Conservation (phyloP, 2,113 vertebrate genomes). For the Onychostruthus taczanowskii region DNA sequence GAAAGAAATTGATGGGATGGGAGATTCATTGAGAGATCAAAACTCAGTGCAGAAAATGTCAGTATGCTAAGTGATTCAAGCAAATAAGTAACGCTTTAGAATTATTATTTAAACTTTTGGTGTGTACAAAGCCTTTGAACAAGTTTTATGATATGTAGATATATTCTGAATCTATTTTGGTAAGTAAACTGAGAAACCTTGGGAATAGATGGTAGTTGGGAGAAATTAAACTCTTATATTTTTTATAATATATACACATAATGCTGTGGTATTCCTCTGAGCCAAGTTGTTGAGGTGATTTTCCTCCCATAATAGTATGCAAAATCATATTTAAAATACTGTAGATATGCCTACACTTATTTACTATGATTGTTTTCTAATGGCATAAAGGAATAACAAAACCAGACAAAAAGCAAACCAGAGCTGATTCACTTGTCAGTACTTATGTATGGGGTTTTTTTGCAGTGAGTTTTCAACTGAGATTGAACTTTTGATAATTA, state of each 20-base stretch:
- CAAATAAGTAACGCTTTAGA: background rate
- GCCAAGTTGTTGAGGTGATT: background rate
- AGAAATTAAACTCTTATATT: background rate
- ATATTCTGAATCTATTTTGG: background rate
- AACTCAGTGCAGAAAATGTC: background rate
- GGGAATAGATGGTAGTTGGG: background rate
- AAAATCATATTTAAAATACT: background rate
- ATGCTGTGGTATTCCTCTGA: background rate
- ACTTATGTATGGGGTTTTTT: background rate
- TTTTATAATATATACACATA: background rate
- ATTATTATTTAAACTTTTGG: background rate
- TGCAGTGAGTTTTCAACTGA: background rate
- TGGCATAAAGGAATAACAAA: background rate
- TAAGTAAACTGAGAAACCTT: background rate
- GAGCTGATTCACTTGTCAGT: background rate
- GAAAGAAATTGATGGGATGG: background rate
- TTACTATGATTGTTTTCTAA: background rate
- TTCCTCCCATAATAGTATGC: background rate
- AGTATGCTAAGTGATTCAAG: background rate
- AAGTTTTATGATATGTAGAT: background rate
- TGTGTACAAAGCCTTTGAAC: background rate
- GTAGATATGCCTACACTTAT: background rate
- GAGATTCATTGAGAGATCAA: background rate
- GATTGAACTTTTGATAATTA: background rate
- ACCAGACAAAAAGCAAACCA: background rate